These are phyloP conservation scores for Protaetia brevitarsis DNA, from an alignment of 1,140 invertebrate species.

Conservation along the genomic window DNA sequence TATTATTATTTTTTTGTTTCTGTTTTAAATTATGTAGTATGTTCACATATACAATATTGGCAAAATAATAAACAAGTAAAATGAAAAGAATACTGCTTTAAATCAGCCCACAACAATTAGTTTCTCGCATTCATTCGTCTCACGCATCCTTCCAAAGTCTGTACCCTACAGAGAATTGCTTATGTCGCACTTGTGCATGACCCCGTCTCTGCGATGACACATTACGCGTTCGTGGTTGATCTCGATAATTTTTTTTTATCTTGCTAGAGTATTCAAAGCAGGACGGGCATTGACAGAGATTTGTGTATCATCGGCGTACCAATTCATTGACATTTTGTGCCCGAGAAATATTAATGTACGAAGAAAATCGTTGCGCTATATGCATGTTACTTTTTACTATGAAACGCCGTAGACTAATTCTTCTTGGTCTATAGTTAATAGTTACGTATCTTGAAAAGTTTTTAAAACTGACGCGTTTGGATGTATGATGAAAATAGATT, in stretches of 20 bases:
- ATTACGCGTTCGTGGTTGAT: background rate
- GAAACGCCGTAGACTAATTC: background rate
- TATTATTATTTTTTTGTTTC: too few relatives aligned
- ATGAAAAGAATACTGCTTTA: background rate
- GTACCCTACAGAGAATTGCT: background rate
- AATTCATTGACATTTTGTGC: background rate
- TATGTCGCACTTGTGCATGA: background rate
- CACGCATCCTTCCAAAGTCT: background rate
- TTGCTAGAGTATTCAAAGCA: background rate
- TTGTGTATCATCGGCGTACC: background rate
- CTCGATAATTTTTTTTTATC: background rate
- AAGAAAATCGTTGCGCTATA: background rate
- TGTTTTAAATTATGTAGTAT: too few relatives aligned
- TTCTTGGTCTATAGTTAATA: background rate
- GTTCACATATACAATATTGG: too few relatives aligned
- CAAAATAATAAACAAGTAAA: too few relatives aligned
- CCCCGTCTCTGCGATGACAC: background rate
- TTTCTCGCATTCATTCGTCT: background rate
- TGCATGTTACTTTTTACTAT: background rate
- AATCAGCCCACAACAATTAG: background rate
- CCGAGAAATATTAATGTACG: background rate
- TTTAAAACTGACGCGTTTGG: background rate
- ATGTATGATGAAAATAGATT: background rate
- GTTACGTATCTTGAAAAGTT: background rate
- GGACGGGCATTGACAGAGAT: background rate